Evolutionary conservation across 2,888 invertebrate species (phyloP).

Genomic region (Eueremaeus valkanovi): DNA sequence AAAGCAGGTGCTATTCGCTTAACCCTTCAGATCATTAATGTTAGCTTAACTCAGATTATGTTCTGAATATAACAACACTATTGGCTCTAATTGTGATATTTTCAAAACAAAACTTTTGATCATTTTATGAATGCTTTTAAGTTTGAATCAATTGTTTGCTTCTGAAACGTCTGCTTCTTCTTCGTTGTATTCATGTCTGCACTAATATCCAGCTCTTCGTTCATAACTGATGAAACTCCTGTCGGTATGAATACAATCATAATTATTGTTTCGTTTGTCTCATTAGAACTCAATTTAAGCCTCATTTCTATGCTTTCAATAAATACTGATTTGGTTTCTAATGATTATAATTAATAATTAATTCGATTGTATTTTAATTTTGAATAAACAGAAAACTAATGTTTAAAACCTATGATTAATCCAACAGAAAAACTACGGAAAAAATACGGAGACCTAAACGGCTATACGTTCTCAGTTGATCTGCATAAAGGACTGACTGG

Average conservation of each 20-base stretch:
- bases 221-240: slow-evolving; percentile 2
- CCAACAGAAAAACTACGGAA: slow-evolving; percentile 92
- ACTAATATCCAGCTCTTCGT: slow-evolving; percentile 21
- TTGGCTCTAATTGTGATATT: slow-evolving; percentile 10
- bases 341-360: too few species aligned
- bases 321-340: background rate
- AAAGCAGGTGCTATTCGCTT: slow-evolving; percentile 16
- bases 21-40: background rate
- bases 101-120: background rate
- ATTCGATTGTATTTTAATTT: too few species aligned
- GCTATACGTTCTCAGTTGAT: slow-evolving; percentile 66
- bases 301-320: background rate
- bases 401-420: too few species aligned
- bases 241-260: background rate
- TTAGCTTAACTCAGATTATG: background rate
- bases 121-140: slow-evolving; percentile 11
- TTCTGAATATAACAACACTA: background rate
- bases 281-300: too few species aligned
- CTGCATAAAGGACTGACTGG: slow-evolving; percentile 70
- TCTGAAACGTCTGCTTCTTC: background rate
- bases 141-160: slow-evolving; percentile 5
- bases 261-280: background rate
- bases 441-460: slow-evolving; percentile 76
- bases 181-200: slow-evolving; percentile 15
- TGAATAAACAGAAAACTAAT: too few species aligned